Base-by-base conservation (phyloP, 2,113 vertebrate species). In the Hydropotes inermis region DNA sequence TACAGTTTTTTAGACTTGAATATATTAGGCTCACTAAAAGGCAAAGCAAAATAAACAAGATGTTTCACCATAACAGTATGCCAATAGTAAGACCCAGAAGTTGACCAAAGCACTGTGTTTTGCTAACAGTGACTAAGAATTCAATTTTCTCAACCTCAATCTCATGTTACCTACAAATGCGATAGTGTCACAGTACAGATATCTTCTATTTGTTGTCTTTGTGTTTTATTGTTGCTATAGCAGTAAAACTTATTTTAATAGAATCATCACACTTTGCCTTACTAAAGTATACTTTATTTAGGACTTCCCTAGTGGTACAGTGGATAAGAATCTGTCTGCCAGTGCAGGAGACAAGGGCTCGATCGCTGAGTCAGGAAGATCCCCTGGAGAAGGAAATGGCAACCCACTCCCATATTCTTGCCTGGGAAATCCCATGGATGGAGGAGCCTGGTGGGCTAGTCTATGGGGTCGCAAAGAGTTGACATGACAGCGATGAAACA, bases 401-500 rank as follows among this genome's bases (percentile, higher is more conserved):
- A 70, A 70, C 64, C 16, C 64, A 70, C 33, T 70, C n/a, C 64
- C 21, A n/a, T 39, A 39, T 21, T 70, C 67, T 70, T 70, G 67
- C 67, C 67, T 11, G n/a, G 10, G n/a, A 39, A 70, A 70, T 39
- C 10, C n/a, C 67, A 23, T 23, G n/a, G 67, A 70, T 21, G 6
- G 67, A 70, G 67, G 67, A 70, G n/a, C 17, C n/a, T 21, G 67
- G 67, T 1, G 6, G 36, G 23, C 6, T 7, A 14, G 55, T 76
- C 36, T 76, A 14, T 76, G 36, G 36, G 36, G 14, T 43, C 27
- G 23, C 23, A 43, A 25, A 74, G 39, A 74, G 36, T 23, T 39
- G 70, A 43, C 23, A 15, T 15, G 25, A 14, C 70, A 76, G 39
- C 0, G 0, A 76, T 1, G 0, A 23, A 70, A 74, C 36, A 39